Conservation (phyloP, 2,888 invertebrate genomes). For the Plebejus melissa region DNA sequence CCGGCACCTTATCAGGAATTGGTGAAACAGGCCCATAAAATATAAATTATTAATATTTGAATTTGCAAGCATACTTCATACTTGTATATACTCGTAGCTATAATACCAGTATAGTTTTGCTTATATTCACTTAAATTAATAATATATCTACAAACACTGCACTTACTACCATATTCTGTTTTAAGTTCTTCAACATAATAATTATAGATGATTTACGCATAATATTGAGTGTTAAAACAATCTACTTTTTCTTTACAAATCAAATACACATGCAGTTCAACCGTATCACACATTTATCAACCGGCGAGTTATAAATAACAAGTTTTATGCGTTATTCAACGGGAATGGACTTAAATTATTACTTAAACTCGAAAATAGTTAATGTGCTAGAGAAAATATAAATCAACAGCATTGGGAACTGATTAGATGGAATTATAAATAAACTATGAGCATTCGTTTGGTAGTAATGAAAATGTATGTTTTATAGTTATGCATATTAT, state of each 20-base stretch:
- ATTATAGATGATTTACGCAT: background rate
- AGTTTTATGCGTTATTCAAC: slow-evolving; percentile 15
- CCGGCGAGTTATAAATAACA: slow-evolving; percentile 4
- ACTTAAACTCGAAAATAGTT: slow-evolving; percentile 14
- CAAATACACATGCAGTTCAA: slow-evolving; percentile 13
- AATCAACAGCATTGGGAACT: slow-evolving; percentile 25
- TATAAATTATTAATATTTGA: no score
- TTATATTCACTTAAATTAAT: no score
- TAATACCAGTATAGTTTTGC: no score
- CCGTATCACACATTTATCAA: slow-evolving; percentile 24
- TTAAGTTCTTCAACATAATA: background rate
- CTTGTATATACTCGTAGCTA: no score
- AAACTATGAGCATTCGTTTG: background rate
- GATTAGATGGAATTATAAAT: slow-evolving; percentile 17
- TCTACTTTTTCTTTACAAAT: background rate
- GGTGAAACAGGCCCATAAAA: no score
- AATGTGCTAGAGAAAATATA: slow-evolving; percentile 22
- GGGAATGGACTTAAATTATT: slow-evolving; percentile 23
- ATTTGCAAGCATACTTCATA: no score
- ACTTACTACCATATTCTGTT: background rate
- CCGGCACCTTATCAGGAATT: no score
- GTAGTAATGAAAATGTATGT: slow-evolving; percentile 6
- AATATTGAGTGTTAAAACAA: background rate
- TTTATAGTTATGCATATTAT: background rate
- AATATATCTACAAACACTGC: background rate